Percentiles rank a stretch among this genome's conserved stretches.
phyloP scores from a whole-genome alignment of 2,113 vertebrate species.

The Carlito syrichta region DNA sequence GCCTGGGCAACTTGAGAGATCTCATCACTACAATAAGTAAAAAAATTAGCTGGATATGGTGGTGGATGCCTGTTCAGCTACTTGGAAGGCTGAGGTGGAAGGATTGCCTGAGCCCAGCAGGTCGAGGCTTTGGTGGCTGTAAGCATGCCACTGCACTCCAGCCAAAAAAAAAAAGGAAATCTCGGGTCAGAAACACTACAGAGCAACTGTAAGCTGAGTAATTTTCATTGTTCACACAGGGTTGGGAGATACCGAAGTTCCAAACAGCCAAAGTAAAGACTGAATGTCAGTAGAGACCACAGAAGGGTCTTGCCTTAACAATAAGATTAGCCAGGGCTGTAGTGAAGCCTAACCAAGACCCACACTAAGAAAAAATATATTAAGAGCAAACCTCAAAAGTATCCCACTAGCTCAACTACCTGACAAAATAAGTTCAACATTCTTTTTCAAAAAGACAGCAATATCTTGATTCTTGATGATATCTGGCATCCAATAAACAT shows the following conservation, averaged over 20 bases:
- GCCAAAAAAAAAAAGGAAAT: too few species aligned
- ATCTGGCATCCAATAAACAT: not conserved
- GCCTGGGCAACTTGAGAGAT: too few species aligned
- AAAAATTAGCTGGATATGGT: too few species aligned
- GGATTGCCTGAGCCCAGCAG: too few species aligned
- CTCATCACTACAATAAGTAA: too few species aligned
- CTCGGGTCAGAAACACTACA: not conserved
- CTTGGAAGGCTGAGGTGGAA: too few species aligned
- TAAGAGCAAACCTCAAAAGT: not conserved
- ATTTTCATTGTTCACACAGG: not conserved
- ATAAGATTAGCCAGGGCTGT: not conserved
- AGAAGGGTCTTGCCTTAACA: not conserved
- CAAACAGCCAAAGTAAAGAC: not conserved
- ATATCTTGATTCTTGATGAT: not conserved
- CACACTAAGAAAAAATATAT: not conserved
- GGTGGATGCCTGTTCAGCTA: too few species aligned
- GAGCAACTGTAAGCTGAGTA: not conserved
- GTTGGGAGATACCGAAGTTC: not conserved
- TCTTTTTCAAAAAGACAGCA: not conserved
- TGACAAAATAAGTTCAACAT: not conserved
- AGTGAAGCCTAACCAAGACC: not conserved
- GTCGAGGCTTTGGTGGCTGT: too few species aligned
- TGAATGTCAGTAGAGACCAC: not conserved
- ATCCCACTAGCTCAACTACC: not conserved
- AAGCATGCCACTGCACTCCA: too few species aligned